These are phyloP conservation scores for Hydrozoanthus tunicans DNA, from an alignment of 64 coral and sea anemone species.

Conservation along the genomic window DNA sequence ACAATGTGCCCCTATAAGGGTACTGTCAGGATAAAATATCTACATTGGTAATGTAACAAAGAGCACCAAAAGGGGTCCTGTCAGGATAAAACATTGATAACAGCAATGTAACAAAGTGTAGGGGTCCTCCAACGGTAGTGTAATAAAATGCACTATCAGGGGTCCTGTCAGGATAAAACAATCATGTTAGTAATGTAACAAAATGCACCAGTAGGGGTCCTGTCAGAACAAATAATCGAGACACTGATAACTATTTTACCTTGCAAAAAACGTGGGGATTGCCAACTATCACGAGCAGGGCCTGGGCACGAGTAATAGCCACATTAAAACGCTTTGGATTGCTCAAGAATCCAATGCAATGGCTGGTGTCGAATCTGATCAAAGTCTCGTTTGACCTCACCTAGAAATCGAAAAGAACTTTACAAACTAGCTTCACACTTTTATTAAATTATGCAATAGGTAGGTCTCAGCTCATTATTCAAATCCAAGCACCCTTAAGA, in stretches of 20 bases:
- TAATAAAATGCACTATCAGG: no score
- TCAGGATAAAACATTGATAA: no score
- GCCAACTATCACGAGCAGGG: constrained; percentile 84
- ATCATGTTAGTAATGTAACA: no score
- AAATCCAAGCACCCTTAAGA: neutral
- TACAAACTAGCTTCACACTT: neutral
- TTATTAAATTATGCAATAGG: no score
- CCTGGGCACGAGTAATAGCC: constrained; percentile 93
- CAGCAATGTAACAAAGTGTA: constrained; percentile 77
- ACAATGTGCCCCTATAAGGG: neutral
- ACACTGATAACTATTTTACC: constrained; percentile 10
- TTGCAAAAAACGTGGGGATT: constrained; percentile 92
- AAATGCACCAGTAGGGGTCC: constrained; percentile 23
- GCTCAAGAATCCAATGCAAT: constrained; percentile 90
- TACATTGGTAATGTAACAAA: no score
- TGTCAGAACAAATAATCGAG: neutral
- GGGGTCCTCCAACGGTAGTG: no score
- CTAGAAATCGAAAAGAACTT: constrained; percentile 20
- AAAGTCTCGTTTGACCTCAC: constrained; percentile 84
- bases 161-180: neutral
- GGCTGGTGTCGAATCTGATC: constrained; percentile 74
- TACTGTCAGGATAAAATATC: constrained; percentile 48
- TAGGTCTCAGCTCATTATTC: no score
- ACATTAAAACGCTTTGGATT: constrained; percentile 99
- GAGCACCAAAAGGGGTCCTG: no score